These are phyloP conservation scores for Synanthedon tipuliformis DNA, from an alignment of 2,888 invertebrate genomes.

Conservation along the genomic window DNA sequence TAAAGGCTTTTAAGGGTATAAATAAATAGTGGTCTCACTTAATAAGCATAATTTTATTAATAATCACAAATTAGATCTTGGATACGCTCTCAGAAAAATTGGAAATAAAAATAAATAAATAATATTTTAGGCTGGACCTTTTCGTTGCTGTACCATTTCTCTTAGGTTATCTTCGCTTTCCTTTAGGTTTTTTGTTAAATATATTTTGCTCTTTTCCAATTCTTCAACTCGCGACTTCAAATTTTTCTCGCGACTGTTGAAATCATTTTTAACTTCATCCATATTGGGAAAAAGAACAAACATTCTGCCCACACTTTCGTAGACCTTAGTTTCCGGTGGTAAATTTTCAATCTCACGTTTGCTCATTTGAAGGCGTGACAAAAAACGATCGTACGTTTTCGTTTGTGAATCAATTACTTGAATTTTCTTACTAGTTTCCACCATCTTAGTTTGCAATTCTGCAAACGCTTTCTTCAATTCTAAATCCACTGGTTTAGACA, in stretches of 20 bases:
- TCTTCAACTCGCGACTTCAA: conserved; percentile 77
- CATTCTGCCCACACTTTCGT: conserved; percentile 87
- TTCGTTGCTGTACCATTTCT: conserved; percentile 81
- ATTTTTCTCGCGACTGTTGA: conserved; percentile 69
- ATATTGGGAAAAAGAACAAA: conserved; percentile 77
- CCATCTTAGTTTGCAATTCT: conserved; percentile 84
- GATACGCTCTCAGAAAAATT: too few relatives aligned
- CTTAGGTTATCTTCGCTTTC: conserved; percentile 88
- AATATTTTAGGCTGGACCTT: conserved; percentile 50
- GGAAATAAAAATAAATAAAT: too few relatives aligned
- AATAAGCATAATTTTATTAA: too few relatives aligned
- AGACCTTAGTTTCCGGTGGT: conserved; percentile 76
- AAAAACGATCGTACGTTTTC: conserved; percentile 73
- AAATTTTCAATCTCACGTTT: conserved; percentile 73
- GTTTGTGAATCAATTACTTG: conserved; percentile 83
- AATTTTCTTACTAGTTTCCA: conserved; percentile 83
- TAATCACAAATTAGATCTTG: too few relatives aligned
- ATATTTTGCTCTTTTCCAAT: conserved; percentile 80
- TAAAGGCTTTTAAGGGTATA: too few relatives aligned
- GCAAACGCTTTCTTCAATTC: conserved; percentile 80
- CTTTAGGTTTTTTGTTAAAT: conserved; percentile 83
- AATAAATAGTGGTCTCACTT: too few relatives aligned
- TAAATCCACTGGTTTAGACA: conserved; percentile 67
- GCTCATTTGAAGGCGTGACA: conserved; percentile 79
- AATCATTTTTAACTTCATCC: conserved; percentile 71